Evolutionary conservation across 2,888 invertebrate genomes (phyloP).

Genomic region (Stegophylla sp.): DNA sequence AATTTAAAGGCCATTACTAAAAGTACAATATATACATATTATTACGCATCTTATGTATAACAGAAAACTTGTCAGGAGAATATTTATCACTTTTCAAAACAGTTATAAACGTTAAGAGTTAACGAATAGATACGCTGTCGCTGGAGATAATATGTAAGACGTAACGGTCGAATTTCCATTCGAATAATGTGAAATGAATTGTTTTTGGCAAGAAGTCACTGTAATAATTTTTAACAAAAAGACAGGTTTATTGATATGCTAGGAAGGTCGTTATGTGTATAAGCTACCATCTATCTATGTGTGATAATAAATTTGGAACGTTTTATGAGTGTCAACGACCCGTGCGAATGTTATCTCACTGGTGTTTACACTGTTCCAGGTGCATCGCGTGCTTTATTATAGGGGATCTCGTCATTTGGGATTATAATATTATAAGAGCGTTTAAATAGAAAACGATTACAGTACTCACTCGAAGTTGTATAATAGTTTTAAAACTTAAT

Average conservation of each 20-base stretch:
- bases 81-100: not conserved
- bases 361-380: slow-evolving; percentile 49
- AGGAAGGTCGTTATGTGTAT: slow-evolving; percentile 1
- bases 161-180: not conserved
- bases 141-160: too few species aligned
- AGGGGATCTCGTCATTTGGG: slow-evolving; percentile 4
- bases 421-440: slow-evolving; percentile 32
- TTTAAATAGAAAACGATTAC: not conserved
- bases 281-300: not conserved
- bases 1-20: not conserved
- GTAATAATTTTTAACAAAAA: slow-evolving; percentile 18
- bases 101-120: not conserved
- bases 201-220: slow-evolving; percentile 21
- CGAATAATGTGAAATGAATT: not conserved
- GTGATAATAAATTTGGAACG: slow-evolving; percentile 26
- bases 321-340: slow-evolving; percentile 45
- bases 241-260: slow-evolving; percentile 1
- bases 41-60: not conserved
- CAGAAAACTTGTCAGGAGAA: not conserved
- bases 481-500: not conserved
- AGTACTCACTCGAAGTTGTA: slow-evolving; percentile 24
- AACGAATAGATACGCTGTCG: not conserved
- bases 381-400: not conserved
- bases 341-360: slow-evolving; percentile 34
- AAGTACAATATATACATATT: not conserved